These are phyloP conservation scores for Plutella xylostella DNA, from an alignment of 2,888 invertebrate genomes.

Conservation along the genomic window DNA sequence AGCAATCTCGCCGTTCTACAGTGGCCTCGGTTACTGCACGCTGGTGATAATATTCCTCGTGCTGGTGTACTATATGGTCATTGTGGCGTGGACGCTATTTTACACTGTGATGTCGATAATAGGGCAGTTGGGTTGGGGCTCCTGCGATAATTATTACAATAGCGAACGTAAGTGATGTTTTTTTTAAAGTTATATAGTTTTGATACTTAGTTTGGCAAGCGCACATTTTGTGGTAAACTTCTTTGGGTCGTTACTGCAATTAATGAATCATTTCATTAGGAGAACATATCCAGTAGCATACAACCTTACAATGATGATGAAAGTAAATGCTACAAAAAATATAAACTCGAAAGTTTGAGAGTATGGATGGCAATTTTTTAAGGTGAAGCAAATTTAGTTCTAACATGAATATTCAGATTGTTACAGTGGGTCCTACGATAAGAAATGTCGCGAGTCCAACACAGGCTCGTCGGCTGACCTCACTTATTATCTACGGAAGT, in stretches of 20 bases:
- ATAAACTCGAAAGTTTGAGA: too few species aligned
- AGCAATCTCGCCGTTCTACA: slow-evolving; percentile 72
- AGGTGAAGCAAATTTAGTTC: too few species aligned
- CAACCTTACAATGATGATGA: too few species aligned
- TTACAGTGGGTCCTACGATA: slow-evolving; percentile 74
- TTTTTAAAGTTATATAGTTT: too few species aligned
- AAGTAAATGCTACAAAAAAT: too few species aligned
- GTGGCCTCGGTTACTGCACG: slow-evolving; percentile 75
- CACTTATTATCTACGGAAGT: slow-evolving; percentile 66
- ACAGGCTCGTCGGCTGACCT: slow-evolving; percentile 33
- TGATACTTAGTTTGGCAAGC: too few species aligned
- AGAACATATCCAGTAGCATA: too few species aligned
- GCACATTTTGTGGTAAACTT: too few species aligned
- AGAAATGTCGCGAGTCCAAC: slow-evolving; percentile 52
- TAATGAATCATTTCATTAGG: too few species aligned
- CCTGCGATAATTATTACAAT: slow-evolving; percentile 74
- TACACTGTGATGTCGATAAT: slow-evolving; percentile 79
- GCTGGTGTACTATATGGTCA: slow-evolving; percentile 83
- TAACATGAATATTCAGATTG: too few species aligned
- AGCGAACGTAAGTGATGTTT: slow-evolving; percentile 63
- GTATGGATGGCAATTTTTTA: too few species aligned
- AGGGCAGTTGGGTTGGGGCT: slow-evolving; percentile 75
- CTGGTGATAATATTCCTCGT: slow-evolving; percentile 78
- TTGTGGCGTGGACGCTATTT: slow-evolving; percentile 82
- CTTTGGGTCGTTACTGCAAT: too few species aligned